Conservation (phyloP, 2,888 invertebrate species). For the Drosophila prolongata region DNA sequence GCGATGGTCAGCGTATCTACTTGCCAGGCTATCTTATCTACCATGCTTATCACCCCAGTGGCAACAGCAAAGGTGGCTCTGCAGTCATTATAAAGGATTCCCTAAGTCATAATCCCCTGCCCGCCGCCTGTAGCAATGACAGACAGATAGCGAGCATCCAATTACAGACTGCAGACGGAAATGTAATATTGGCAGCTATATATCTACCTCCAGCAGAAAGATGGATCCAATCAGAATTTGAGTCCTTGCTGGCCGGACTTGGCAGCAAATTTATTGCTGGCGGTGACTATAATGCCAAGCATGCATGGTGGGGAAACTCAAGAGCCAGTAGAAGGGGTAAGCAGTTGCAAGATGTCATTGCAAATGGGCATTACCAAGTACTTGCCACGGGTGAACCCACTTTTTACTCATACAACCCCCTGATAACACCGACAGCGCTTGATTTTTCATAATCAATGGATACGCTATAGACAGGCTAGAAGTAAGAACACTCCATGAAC, state of each 20-base stretch:
- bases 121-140: neutral
- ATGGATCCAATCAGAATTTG: neutral
- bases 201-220: constrained; percentile 1
- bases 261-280: no score
- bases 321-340: neutral
- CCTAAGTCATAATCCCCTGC: constrained; percentile 1
- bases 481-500: neutral
- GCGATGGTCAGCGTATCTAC: no score
- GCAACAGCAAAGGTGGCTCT: constrained; percentile 3
- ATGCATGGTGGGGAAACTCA: constrained; percentile 1
- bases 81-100: neutral
- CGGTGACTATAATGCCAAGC: no score
- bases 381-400: constrained; percentile 1
- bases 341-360: neutral
- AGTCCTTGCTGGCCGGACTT: constrained; percentile 5
- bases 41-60: constrained; percentile 10
- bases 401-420: neutral
- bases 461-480: neutral
- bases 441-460: neutral
- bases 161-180: neutral
- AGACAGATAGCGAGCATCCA: neutral
- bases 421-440: neutral
- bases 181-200: neutral
- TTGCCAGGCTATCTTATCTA: constrained; percentile 3
- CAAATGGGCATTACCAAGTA: neutral